Base-by-base conservation (phyloP, 2,113 vertebrate species). In the Planiliza haematocheilus region DNA sequence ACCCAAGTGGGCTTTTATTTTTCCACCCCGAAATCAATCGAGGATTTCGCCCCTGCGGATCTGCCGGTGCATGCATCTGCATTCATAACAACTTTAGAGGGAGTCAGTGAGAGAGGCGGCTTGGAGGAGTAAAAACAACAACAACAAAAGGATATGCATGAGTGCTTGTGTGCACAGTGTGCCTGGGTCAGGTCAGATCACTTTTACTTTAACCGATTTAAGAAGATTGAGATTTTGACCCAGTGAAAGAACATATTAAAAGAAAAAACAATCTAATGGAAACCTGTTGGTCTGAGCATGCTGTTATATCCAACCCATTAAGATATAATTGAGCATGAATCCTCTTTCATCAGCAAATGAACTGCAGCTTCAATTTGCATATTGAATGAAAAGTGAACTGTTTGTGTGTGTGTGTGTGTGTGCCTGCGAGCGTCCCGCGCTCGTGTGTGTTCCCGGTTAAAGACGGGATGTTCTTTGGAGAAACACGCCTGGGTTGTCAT, bases 341-440 rank as follows among this genome's bases (percentile, higher is more conserved):
- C 81, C 86, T 72, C 83, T 90, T 90, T 90, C 86, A 90, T 89
- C 86, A 87, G 84, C 84, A 87, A 91, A 89, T 91, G 82, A 89
- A 85, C 73, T 77, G 78, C 75, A 53, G 63, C 84, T 85, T 81
- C 52, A 88, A 85, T 92, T 92, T 85, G 80, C 79, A 90, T 88
- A 86, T 79, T 89, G 75, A 88, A 88, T 86, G 59, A 82, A 86
- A 88, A 85, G 77, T 66, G 80, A 75, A 68, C 21, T 60, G 59
- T 65, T 30, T 73, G n/a, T 61, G 34, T 79, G 41, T 61, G 39
- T 50, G 68, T 56, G 50, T 8, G 73, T 24, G 45, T 7, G 34
- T n/a, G 41, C 36, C 63, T 2, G 64, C 10, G 58, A 8, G 39
- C 13, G 21, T 39, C 21, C 10, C 0, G 45, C 1, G 52, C 41